Evolutionary conservation across 1,140 invertebrate species (phyloP).

Genomic region (Hyles vespertilio): DNA sequence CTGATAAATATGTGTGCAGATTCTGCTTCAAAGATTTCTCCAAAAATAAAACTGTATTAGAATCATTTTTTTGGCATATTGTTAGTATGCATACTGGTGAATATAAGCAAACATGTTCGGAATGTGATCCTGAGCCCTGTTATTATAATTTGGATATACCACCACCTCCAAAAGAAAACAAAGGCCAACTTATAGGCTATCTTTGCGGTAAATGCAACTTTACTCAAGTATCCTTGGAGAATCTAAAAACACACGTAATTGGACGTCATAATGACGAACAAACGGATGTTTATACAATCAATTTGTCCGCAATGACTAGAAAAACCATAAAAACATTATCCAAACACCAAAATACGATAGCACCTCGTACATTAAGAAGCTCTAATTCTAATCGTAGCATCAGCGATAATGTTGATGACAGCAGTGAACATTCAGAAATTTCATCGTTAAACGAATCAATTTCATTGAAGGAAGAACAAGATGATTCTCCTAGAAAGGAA

Average conservation of each 20-base stretch:
- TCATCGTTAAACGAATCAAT: no score
- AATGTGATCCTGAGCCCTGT: conserved; percentile 64
- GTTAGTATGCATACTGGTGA: conserved; percentile 84
- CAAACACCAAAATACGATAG: neutral
- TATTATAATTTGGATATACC: conserved; percentile 58
- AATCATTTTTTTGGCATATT: conserved; percentile 80
- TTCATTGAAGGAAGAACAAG: conserved; percentile 18
- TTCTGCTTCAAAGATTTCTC: conserved; percentile 74
- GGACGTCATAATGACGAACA: conserved; percentile 71
- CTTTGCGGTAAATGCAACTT: conserved; percentile 82
- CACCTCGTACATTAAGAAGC: conserved; percentile 40
- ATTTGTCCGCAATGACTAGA: conserved; percentile 46
- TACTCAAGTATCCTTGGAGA: conserved; percentile 78
- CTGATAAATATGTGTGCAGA: conserved; percentile 56
- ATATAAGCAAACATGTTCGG: conserved; percentile 78
- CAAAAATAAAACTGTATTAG: conserved; percentile 38
- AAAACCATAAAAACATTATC: conserved; percentile 23
- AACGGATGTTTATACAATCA: conserved; percentile 61
- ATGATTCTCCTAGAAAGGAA: conserved; percentile 15
- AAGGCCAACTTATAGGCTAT: conserved; percentile 77
- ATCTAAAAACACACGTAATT: conserved; percentile 78
- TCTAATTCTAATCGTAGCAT: conserved; percentile 31
- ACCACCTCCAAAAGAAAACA: conserved; percentile 47
- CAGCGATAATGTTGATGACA: conserved; percentile 2
- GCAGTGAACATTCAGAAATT: no score